Evolutionary conservation across 2,888 invertebrate species (phyloP), one percentile per base, ranked within the genome.

Genomic region (Beris chalybata): DNA sequence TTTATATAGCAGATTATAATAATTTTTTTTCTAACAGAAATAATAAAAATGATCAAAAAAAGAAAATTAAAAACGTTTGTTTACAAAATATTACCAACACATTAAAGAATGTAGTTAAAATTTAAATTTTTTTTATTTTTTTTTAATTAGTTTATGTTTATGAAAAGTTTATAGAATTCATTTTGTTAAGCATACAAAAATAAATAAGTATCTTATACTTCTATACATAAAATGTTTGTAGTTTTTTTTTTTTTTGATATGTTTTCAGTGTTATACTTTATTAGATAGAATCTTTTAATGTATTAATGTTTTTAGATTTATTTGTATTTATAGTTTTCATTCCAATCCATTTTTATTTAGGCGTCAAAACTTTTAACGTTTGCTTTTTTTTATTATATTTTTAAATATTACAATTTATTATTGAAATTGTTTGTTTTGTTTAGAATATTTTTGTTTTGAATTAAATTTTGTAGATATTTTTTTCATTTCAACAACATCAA

Each of bases 401-500:
- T 45, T 58, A 2, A 15, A 56, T 32, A 58, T 45, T 57, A 44
- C 29, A 43, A 57, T n/a, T n/a, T n/a, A n/a, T 57, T 22, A 22
- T 22, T 22, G 22, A 22, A 43, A 47, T 59, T 30, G n/a, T 5
- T 59, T n/a, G 12, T n/a, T 13, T 13, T 57, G 30, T 59, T 57
- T 57, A 11, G 11, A 44, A 44, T 44, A 6, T 22, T 57, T 5
- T 58, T n/a, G n/a, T 6, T 47, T 58, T 58, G 15, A n/a, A 15
- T 30, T 47, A 47, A 15, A 43, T 55, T 32, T 44, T 11, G 15
- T 58, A 22, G 22, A 6, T 30, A n/a, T 4, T 13, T 30, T 47
- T 47, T n/a, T 52, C 4, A 22, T 61, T 22, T 38, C 15, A 50
- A 67, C 63, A 67, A 67, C 61, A 63, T 53, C 56, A 66, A 58